Percentiles rank a stretch among this genome's conserved stretches.
These are phyloP conservation scores for Balanococcus diminutus DNA, from an alignment of 2,888 invertebrate species.

Conservation along the genomic window DNA sequence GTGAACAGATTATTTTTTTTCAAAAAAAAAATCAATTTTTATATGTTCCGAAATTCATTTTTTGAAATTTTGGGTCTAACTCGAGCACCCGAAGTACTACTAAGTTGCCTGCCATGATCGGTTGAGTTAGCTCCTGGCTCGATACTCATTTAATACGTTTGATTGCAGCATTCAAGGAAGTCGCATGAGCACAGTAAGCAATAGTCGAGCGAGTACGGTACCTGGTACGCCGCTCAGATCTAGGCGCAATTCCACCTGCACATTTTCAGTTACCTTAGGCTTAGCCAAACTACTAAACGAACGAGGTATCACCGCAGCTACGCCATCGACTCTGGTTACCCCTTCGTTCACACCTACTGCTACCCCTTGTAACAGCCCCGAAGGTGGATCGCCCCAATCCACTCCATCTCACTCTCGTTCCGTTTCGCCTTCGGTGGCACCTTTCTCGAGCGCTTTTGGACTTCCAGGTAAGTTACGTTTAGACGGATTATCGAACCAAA, in stretches of 20 bases:
- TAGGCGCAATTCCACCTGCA: slow-evolving; percentile 79
- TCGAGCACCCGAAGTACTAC: too few relatives aligned
- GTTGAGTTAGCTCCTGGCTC: too few relatives aligned
- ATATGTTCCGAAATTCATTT: too few relatives aligned
- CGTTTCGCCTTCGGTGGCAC: slow-evolving; percentile 65
- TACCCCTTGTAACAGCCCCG: slow-evolving; percentile 85
- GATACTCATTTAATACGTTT: neutral
- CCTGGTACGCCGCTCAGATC: slow-evolving; percentile 65
- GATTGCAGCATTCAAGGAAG: slow-evolving; percentile 66
- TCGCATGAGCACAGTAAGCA: slow-evolving; percentile 71
- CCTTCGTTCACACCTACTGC: slow-evolving; percentile 80
- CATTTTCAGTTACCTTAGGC: slow-evolving; percentile 76
- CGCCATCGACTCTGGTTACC: slow-evolving; percentile 71
- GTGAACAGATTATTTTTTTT: too few relatives aligned
- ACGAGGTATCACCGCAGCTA: slow-evolving; percentile 75
- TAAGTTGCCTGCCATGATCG: too few relatives aligned
- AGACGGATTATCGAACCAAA: neutral
- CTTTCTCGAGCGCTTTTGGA: slow-evolving; percentile 65
- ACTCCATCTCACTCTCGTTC: slow-evolving; percentile 68
- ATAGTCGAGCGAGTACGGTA: slow-evolving; percentile 61
- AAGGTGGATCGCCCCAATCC: slow-evolving; percentile 57
- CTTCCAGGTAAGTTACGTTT: slow-evolving; percentile 65
- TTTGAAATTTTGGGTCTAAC: too few relatives aligned
- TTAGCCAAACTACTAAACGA: slow-evolving; percentile 79
- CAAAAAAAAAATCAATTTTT: too few relatives aligned